A percentile compares a stretch with the other conserved stretches of the same genome.
Evolutionary conservation across 2,797 vertebrate species (phyloP).

Genomic region (Platyrinchus mystaceus): DNA sequence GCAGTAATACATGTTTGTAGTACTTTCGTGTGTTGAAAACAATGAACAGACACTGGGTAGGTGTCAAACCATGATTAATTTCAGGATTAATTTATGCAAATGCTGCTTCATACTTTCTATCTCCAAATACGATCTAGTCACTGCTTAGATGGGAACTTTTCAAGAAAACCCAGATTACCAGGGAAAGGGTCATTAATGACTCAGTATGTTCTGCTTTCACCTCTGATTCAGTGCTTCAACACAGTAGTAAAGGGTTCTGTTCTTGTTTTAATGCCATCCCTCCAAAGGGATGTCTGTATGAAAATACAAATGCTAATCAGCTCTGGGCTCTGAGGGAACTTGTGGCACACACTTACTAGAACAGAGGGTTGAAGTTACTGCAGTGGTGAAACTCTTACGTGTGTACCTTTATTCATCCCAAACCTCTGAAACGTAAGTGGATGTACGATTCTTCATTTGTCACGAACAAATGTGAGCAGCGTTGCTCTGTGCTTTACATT

Average conservation of each 20-base stretch:
- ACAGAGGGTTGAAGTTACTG: background rate
- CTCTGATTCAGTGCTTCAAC: constrained; percentile 3
- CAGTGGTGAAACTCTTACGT: background rate
- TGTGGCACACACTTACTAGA: background rate
- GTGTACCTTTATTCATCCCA: background rate
- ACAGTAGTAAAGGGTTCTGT: background rate
- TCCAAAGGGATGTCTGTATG: background rate
- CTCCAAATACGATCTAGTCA: background rate
- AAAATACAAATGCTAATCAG: background rate
- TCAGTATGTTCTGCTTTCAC: background rate
- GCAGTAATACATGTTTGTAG: background rate
- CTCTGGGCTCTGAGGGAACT: background rate
- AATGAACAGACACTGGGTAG: background rate
- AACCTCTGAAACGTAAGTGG: background rate
- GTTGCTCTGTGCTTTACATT: background rate
- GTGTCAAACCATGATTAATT: constrained; percentile 9
- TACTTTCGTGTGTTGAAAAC: background rate
- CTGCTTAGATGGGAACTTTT: background rate
- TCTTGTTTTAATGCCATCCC: background rate
- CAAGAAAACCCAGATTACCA: background rate
- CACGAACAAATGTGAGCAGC: background rate
- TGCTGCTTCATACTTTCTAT: background rate
- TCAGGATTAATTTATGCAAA: constrained; percentile 12
- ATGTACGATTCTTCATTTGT: background rate
- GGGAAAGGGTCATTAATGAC: background rate